A percentile compares a stretch with the other conserved stretches of the same genome.
These are phyloP conservation scores for Pyrocephalus nanus DNA, from an alignment of 2,797 vertebrate species.

Conservation along the genomic window DNA sequence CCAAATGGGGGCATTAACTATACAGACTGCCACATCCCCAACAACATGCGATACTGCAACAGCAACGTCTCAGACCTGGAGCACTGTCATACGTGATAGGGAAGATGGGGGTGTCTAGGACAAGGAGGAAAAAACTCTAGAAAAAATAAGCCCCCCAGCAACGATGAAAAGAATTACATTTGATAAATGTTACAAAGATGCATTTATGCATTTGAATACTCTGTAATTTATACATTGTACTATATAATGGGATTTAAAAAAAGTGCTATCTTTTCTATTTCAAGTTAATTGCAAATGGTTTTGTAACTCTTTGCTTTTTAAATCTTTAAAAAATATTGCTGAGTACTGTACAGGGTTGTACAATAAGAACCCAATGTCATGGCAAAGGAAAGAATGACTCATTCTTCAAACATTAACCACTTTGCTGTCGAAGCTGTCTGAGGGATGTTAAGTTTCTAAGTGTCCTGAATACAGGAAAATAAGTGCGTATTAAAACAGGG, in stretches of 20 bases:
- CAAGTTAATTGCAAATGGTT: conserved; percentile 90
- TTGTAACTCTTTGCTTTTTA: conserved; percentile 96
- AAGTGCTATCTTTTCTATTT: conserved; percentile 99
- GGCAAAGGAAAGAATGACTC: conserved; percentile 75
- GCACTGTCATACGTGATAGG: conserved; percentile 91
- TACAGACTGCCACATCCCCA: conserved; percentile 97
- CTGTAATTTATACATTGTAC: conserved; percentile 99
- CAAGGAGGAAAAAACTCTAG: conserved; percentile 52
- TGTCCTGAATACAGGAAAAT: conserved; percentile 44
- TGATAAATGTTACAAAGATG: conserved; percentile 85
- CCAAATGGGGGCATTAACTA: conserved; percentile 97
- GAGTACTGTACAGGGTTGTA: conserved; percentile 92
- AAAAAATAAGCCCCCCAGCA: conserved; percentile 68
- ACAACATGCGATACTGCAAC: conserved; percentile 96
- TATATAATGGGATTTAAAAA: conserved; percentile 92
- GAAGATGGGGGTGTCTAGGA: neutral
- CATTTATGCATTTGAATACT: conserved; percentile 89
- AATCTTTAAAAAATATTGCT: conserved; percentile 86
- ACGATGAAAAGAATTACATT: conserved; percentile 78
- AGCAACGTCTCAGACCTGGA: conserved; percentile 92
- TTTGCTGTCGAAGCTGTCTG: conserved; percentile 74
- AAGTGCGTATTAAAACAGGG: conserved; percentile 62
- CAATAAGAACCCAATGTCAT: conserved; percentile 80
- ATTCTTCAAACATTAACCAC: conserved; percentile 76
- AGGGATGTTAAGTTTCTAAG: conserved; percentile 55